A percentile compares a stretch with the other conserved stretches of the same genome.
Evolutionary conservation across 2,888 invertebrate species (phyloP).

Genomic region (Hypena proboscidalis): DNA sequence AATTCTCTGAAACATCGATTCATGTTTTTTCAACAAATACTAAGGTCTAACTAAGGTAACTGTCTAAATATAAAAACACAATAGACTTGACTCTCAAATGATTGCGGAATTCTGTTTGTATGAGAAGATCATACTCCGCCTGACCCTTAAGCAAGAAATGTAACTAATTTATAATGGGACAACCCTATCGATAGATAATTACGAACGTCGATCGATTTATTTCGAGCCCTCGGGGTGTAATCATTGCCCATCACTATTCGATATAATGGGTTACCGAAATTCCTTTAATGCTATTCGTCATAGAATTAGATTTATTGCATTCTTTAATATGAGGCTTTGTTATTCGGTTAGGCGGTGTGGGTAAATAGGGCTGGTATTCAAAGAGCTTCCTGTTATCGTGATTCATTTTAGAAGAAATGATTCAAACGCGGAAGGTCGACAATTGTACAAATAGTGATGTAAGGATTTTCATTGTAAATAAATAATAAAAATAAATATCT

Average conservation of each 20-base stretch:
- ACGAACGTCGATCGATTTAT: slow-evolving; percentile 42
- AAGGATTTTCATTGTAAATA: no score
- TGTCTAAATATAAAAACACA: slow-evolving; percentile 11
- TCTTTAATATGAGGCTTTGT: slow-evolving; percentile 48
- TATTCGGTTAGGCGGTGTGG: slow-evolving; percentile 33
- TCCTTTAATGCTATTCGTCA: slow-evolving; percentile 55
- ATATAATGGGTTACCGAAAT: slow-evolving; percentile 49
- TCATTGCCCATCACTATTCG: slow-evolving; percentile 40
- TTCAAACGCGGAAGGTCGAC: no score
- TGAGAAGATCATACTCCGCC: no score
- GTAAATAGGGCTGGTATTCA: slow-evolving; percentile 2
- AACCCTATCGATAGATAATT: slow-evolving; percentile 23
- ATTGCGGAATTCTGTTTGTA: no score
- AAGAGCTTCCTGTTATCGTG: neutral
- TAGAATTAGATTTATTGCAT: slow-evolving; percentile 58
- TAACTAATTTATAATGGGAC: slow-evolving; percentile 59
- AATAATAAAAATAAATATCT: no score
- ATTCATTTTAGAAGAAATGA: no score
- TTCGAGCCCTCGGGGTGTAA: slow-evolving; percentile 45
- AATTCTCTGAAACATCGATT: no score
- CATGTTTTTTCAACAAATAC: no score
- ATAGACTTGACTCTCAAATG: no score
- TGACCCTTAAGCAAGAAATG: slow-evolving; percentile 64
- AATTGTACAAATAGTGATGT: no score
- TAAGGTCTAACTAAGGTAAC: no score